Base-by-base conservation (phyloP, 2,113 vertebrate genomes). In the Lanius ludovicianus region DNA sequence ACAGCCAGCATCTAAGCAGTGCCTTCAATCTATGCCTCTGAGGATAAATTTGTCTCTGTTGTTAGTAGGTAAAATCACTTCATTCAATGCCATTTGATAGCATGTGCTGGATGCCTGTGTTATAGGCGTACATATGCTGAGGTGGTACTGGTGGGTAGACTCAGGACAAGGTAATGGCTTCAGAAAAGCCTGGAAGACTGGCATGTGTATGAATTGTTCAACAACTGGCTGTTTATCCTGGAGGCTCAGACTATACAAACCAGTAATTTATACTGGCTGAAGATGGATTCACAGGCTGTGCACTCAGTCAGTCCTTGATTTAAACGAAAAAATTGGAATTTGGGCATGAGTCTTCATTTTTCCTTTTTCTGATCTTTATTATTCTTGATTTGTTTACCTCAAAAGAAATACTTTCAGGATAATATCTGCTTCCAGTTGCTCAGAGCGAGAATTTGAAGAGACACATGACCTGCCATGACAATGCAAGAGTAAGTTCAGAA, bases 301-400 rank as follows among this genome's bases (percentile, higher is more conserved):
- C 91, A 56, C 69, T 91, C 82, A 76, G 77, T 94, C 23, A 19
- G 78, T 74, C 60, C 77, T 90, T 95, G 95, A 94, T 95, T 92
- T 94, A 95, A 97, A 95, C 1, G 44, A 92, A 94, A 88, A 97
- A 95, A 96, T 71, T 91, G 85, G 94, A 96, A 78, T 94, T 93
- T 87, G 77, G 55, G 83, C 78, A 57, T 82, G 59, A 89, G 57
- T 83, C 47, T 92, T 41, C 70, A 46, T 91, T 91, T 82, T 84
- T 30, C 37, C 28, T 44, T 46, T 50, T 87, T 56, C 82, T 89
- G 92, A 96, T 92, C 84, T 76, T 96, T 97, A 95, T 93, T 94
- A 57, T 90, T 85, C 78, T 93, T 95, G 94, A 91, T 95, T 92
- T 97, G 91, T 97, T 97, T 96, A 95, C 92, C 75, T 95, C 87